Conservation (phyloP, 2,888 invertebrate genomes). For the Lymantria monacha region DNA sequence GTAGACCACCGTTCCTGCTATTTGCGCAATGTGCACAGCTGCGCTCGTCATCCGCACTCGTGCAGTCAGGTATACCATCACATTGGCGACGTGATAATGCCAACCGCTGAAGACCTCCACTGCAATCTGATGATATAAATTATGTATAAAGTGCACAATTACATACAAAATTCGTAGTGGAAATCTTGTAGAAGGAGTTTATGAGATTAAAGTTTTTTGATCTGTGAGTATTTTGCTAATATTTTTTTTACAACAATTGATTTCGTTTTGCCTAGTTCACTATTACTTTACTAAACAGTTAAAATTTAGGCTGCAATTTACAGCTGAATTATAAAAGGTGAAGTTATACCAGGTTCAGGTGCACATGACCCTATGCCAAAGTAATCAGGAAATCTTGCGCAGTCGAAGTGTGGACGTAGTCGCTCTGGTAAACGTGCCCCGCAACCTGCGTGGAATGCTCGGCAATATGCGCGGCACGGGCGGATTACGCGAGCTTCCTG, state of each 20-base stretch:
- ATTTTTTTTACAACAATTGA: too few relatives aligned
- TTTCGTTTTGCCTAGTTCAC: too few relatives aligned
- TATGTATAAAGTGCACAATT: background rate
- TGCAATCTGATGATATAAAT: slow-evolving; percentile 82
- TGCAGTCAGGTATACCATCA: slow-evolving; percentile 93
- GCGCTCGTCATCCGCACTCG: slow-evolving; percentile 91
- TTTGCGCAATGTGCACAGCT: slow-evolving; percentile 90
- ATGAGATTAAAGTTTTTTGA: too few relatives aligned
- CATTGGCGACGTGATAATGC: slow-evolving; percentile 90
- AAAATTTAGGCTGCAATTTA: too few relatives aligned
- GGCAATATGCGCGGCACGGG: slow-evolving; percentile 92
- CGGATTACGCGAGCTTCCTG: slow-evolving; percentile 82
- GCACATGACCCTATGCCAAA: slow-evolving; percentile 88
- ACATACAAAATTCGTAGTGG: too few relatives aligned
- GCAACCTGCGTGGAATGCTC: slow-evolving; percentile 92
- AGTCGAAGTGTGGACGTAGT: slow-evolving; percentile 88
- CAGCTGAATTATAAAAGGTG: too few relatives aligned
- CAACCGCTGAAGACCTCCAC: slow-evolving; percentile 86
- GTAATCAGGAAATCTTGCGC: slow-evolving; percentile 90
- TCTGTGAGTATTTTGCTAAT: too few relatives aligned
- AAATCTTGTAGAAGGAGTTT: too few relatives aligned
- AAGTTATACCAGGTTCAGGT: slow-evolving; percentile 86
- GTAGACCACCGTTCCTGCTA: slow-evolving; percentile 83
- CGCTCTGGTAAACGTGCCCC: slow-evolving; percentile 87
- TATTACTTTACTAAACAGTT: too few relatives aligned